These are phyloP conservation scores for Megaustenia siamemsis DNA, from an alignment of 2,888 invertebrate species.

Conservation along the genomic window DNA sequence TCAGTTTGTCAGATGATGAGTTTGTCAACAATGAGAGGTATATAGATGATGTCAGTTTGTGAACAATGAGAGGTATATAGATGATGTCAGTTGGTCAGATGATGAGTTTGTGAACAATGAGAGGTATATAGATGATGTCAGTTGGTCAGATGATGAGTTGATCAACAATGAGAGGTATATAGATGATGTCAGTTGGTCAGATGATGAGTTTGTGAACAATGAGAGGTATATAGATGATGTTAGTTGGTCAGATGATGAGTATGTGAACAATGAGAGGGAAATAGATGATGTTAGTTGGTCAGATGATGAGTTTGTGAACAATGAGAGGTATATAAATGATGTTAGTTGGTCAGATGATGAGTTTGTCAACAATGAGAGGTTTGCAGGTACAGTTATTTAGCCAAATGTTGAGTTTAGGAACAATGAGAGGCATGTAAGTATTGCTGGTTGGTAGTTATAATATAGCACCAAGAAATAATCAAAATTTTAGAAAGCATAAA, in stretches of 20 bases:
- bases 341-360: background rate
- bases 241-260: background rate
- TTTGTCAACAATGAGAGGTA: background rate
- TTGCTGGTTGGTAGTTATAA: no score
- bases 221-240: background rate
- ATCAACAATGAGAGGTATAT: background rate
- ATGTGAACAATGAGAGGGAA: background rate
- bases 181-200: no score
- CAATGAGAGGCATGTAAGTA: no score
- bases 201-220: background rate
- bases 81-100: background rate
- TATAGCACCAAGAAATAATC: no score
- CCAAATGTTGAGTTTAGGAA: no score
- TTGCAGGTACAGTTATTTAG: no score
- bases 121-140: background rate
- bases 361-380: background rate
- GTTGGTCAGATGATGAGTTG: background rate
- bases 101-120: background rate
- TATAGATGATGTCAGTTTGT: background rate
- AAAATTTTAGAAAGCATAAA: no score
- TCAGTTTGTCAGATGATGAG: slow-evolving; percentile 85
- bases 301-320: background rate
- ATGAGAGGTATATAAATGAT: background rate
- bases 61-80: background rate
- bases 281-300: no score